A percentile compares a stretch with the other conserved stretches of the same genome.
phyloP scores from a whole-genome alignment of 2,113 vertebrate genomes.

The Oryzias celebensis region DNA sequence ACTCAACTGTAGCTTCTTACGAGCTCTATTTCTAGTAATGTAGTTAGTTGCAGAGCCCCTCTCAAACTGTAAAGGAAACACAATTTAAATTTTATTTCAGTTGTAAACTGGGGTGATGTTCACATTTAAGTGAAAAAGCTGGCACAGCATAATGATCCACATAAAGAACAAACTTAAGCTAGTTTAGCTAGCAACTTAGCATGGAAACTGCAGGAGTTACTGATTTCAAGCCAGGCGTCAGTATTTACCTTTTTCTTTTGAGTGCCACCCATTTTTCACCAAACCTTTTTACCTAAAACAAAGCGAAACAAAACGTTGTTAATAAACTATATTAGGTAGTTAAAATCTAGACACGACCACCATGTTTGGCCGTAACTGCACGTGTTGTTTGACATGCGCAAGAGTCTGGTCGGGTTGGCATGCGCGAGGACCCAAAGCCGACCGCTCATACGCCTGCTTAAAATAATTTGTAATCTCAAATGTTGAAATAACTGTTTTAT shows the following conservation, averaged over 20 bases:
- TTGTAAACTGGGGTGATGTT: too few species aligned
- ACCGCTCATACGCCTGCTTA: constrained; percentile 42
- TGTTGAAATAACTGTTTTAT: too few species aligned
- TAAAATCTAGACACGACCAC: background rate
- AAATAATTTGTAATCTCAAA: constrained; percentile 5
- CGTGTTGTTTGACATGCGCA: constrained; percentile 65
- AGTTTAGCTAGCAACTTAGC: constrained; percentile 21
- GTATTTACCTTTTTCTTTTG: constrained; percentile 80
- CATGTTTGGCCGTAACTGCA: constrained; percentile 31
- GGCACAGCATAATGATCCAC: too few species aligned
- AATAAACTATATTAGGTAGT: background rate
- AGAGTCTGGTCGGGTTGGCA: background rate
- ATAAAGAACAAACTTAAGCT: constrained; percentile 32
- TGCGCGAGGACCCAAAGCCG: constrained; percentile 24
- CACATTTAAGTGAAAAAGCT: too few species aligned
- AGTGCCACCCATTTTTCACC: constrained; percentile 73
- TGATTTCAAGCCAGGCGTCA: background rate
- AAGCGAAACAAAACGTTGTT: background rate
- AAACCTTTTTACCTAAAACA: background rate
- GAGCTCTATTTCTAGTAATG: constrained; percentile 92
- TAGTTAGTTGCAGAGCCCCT: constrained; percentile 92
- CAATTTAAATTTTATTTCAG: background rate
- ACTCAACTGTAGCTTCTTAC: constrained; percentile 92
- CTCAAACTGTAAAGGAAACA: constrained; percentile 78
- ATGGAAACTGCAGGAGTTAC: background rate